A percentile compares a stretch with the other conserved stretches of the same genome.
Conservation (phyloP, 1,140 invertebrate species). For the Andrena cerasifolii region DNA sequence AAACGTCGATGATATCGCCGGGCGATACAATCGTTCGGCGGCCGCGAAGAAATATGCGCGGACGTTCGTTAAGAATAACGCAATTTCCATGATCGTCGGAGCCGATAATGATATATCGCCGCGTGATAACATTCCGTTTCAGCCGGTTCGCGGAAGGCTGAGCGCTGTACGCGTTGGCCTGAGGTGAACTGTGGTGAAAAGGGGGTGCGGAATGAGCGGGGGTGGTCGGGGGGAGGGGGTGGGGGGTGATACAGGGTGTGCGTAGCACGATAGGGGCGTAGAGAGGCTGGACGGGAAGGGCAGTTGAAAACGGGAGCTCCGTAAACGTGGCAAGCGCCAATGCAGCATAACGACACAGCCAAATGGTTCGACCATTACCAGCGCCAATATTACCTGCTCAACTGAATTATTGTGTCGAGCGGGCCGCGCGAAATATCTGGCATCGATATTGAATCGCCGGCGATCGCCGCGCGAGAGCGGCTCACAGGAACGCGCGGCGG, state of each 20-base stretch:
- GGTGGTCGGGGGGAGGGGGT: constrained; percentile 3
- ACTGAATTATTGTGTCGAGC: constrained; percentile 80
- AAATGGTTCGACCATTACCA: constrained; percentile 77
- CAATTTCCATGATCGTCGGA: constrained; percentile 69
- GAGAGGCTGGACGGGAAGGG: constrained; percentile 33
- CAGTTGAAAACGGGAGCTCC: constrained; percentile 66
- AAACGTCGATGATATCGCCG: constrained; percentile 51
- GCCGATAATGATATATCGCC: constrained; percentile 75
- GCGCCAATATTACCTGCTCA: constrained; percentile 78
- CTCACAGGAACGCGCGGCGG: constrained; percentile 14
- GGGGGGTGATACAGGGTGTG: neutral
- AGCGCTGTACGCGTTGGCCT: constrained; percentile 20
- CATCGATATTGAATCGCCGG: constrained; percentile 78
- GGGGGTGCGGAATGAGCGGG: neutral
- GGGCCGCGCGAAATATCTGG: constrained; percentile 77
- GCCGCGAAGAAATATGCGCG: constrained; percentile 52
- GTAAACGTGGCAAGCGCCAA: constrained; percentile 75
- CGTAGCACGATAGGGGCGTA: constrained; percentile 48
- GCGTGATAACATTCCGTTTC: constrained; percentile 78
- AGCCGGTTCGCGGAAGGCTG: constrained; percentile 41
- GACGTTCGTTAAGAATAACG: constrained; percentile 72
- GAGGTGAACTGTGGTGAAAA: constrained; percentile 25
- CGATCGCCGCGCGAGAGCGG: constrained; percentile 20
- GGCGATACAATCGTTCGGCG: constrained; percentile 30
- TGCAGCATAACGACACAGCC: constrained; percentile 76